Percentiles rank a stretch among this genome's conserved stretches.
phyloP scores from a whole-genome alignment of 2,888 invertebrate genomes.

The Dinocampus coccinellae region DNA sequence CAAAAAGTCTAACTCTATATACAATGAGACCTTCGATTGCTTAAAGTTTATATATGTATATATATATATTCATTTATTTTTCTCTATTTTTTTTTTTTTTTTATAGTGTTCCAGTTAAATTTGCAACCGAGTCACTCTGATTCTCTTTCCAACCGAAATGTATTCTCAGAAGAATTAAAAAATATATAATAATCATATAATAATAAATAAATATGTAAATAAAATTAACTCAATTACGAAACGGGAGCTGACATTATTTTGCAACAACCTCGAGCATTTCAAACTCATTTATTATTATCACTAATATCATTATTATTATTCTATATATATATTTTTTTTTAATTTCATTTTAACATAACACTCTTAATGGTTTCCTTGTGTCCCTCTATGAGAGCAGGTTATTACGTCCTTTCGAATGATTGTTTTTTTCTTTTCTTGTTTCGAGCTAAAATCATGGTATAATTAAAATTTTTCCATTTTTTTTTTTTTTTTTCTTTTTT shows the following conservation, averaged over 20 bases:
- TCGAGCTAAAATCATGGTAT: neutral
- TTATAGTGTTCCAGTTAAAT: constrained; percentile 21
- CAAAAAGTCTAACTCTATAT: constrained; percentile 19
- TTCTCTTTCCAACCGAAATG: neutral
- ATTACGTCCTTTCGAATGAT: neutral
- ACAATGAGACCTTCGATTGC: neutral
- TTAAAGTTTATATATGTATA: no score
- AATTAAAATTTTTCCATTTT: neutral
- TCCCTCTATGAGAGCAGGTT: constrained; percentile 7
- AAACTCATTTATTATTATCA: constrained; percentile 14
- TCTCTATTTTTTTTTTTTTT: no score
- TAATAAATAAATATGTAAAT: constrained; percentile 18
- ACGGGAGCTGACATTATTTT: constrained; percentile 32
- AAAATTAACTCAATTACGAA: constrained; percentile 21
- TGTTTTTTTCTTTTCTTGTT: neutral
- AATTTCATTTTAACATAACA: neutral
- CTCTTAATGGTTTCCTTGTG: constrained; percentile 25
- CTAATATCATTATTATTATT: no score
- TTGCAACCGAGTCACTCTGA: constrained; percentile 29
- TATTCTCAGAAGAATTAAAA: constrained; percentile 22
- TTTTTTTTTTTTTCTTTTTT: neutral
- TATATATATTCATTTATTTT: no score
- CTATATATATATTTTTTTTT: neutral
- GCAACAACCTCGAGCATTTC: constrained; percentile 15
- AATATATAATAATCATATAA: no score